A percentile compares a stretch with the other conserved stretches of the same genome.
These are phyloP conservation scores for Hydrozoanthus gracilis DNA, from an alignment of 92 coral and sea anemone genomes.

Conservation along the genomic window DNA sequence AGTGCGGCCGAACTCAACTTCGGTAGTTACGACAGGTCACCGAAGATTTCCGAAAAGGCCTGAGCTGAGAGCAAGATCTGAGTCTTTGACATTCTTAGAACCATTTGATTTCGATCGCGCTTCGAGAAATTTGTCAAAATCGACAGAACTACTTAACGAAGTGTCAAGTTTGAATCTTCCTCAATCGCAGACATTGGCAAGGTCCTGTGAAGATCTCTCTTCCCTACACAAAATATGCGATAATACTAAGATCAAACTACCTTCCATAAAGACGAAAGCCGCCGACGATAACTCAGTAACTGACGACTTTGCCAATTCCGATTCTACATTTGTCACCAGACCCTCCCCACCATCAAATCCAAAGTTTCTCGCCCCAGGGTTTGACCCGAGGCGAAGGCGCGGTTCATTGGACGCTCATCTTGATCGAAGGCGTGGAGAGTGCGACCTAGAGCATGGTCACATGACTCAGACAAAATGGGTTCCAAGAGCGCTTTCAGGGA, in stretches of 20 bases:
- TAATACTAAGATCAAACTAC: conserved; percentile 54
- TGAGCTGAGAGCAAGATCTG: conserved; percentile 69
- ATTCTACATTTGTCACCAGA: conserved; percentile 70
- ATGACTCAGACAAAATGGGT: conserved; percentile 83
- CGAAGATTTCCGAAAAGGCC: conserved; percentile 55
- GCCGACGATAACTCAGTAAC: conserved; percentile 20
- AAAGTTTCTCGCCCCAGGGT: conserved; percentile 59
- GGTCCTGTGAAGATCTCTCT: conserved; percentile 80
- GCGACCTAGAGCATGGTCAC: conserved; percentile 35
- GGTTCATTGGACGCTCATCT: conserved; percentile 72
- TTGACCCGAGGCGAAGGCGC: conserved; percentile 77
- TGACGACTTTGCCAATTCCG: conserved; percentile 56
- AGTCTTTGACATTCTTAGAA: conserved; percentile 74
- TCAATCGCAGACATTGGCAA: conserved; percentile 49
- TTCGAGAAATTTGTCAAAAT: conserved; percentile 64
- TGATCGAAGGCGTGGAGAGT: conserved; percentile 61
- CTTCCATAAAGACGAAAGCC: conserved; percentile 44
- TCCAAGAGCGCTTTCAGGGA: conserved; percentile 63
- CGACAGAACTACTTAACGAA: conserved; percentile 61
- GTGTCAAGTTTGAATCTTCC: conserved; percentile 51
- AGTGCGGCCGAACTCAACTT: conserved; percentile 86
- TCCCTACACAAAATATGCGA: conserved; percentile 39
- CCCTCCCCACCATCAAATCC: conserved; percentile 63
- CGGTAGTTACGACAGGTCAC: conserved; percentile 66
- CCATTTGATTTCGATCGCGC: conserved; percentile 57